These are phyloP conservation scores for Muscidifurax raptorellus DNA, from an alignment of 1,140 invertebrate genomes.

Conservation along the genomic window DNA sequence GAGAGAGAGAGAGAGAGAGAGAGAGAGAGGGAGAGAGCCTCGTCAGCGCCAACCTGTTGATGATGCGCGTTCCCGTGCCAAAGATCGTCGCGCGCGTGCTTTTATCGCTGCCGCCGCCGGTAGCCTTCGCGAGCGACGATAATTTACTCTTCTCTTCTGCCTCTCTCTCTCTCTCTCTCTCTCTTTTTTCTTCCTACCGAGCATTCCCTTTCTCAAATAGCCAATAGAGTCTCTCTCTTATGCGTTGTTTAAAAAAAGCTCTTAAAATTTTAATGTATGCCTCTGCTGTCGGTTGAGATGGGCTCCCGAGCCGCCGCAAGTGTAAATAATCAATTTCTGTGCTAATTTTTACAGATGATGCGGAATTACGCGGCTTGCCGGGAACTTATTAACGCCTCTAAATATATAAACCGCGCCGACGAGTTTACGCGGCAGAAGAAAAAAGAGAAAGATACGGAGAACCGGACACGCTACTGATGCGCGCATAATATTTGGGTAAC, in stretches of 20 bases:
- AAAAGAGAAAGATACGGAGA: too few species aligned
- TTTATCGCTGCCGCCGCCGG: constrained; percentile 38
- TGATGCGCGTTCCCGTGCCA: constrained; percentile 31
- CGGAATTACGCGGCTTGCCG: not conserved
- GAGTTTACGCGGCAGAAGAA: too few species aligned
- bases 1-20: not conserved
- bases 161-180: not conserved
- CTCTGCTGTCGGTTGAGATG: too few species aligned
- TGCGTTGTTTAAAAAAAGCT: not conserved
- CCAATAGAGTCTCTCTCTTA: not conserved
- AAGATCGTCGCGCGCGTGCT: constrained; percentile 34
- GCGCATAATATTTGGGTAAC: too few species aligned
- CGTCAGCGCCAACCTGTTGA: constrained; percentile 51
- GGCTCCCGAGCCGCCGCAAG: not conserved
- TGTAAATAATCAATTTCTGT: constrained; percentile 2
- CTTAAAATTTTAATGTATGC: not conserved
- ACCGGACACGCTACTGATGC: too few species aligned
- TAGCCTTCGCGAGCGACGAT: constrained; percentile 36
- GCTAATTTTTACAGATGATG: not conserved
- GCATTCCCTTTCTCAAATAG: not conserved
- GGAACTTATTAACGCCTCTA: not conserved
- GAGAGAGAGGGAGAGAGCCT: constrained; percentile 4
- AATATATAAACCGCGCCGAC: not conserved
- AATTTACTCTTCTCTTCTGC: constrained; percentile 17
- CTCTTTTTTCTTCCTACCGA: not conserved